A percentile compares a stretch with the other conserved stretches of the same genome.
These are phyloP conservation scores for Phenacoccus solenopsis DNA, from an alignment of 1,140 invertebrate species.

Conservation along the genomic window DNA sequence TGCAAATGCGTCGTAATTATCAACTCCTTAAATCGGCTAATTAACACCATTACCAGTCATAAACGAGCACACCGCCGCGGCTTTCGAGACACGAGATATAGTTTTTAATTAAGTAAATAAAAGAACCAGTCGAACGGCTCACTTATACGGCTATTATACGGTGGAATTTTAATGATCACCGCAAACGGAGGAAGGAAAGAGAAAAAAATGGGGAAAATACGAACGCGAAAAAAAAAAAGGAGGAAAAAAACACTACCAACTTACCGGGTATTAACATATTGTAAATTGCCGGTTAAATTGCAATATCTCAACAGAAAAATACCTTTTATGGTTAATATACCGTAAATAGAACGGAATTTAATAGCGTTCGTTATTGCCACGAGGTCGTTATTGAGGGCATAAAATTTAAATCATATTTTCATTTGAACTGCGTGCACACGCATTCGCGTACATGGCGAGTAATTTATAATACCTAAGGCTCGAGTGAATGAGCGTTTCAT, in stretches of 20 bases:
- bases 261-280: background rate
- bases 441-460: background rate
- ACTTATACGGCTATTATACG: background rate
- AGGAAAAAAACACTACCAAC: background rate
- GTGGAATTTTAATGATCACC: background rate
- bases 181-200: background rate
- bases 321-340: background rate
- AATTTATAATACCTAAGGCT: background rate
- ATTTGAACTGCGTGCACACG: background rate
- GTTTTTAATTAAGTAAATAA: constrained; percentile 4
- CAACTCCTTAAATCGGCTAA: background rate
- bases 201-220: background rate
- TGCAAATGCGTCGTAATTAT: no score
- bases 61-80: background rate
- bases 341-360: constrained; percentile 2
- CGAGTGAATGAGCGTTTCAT: background rate
- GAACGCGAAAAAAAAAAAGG: background rate
- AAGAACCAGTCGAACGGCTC: background rate
- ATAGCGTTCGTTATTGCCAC: background rate
- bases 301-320: constrained; percentile 2
- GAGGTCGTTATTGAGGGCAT: background rate
- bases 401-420: constrained; percentile 4
- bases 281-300: background rate
- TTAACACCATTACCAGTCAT: background rate
- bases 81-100: background rate